Percentiles rank a stretch among this genome's conserved stretches.
Conservation (phyloP, 2,113 vertebrate species). For the Ancistrus triradiatus region DNA sequence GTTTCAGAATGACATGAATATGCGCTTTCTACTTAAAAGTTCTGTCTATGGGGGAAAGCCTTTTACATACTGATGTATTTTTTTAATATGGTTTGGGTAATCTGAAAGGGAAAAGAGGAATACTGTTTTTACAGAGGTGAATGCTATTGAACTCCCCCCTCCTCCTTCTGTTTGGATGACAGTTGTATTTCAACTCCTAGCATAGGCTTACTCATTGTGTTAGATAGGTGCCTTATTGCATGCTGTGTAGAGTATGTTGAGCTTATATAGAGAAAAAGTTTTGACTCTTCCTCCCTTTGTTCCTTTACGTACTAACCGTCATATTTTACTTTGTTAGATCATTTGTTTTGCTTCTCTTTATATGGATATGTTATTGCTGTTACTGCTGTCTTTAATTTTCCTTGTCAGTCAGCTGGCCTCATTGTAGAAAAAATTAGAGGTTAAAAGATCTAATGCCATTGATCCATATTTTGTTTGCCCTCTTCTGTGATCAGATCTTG, state of each 20-base stretch:
- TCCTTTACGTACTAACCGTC: slow-evolving; percentile 67
- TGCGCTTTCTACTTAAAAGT: slow-evolving; percentile 66
- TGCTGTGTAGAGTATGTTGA: slow-evolving; percentile 75
- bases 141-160: slow-evolving; percentile 64
- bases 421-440: slow-evolving; percentile 56
- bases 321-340: slow-evolving; percentile 69
- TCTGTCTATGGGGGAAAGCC: slow-evolving; percentile 65
- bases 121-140: slow-evolving; percentile 71
- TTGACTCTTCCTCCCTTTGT: slow-evolving; percentile 63
- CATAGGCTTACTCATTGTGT: slow-evolving; percentile 77
- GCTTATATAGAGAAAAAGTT: slow-evolving; percentile 63
- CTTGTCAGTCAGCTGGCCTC: slow-evolving; percentile 61
- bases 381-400: slow-evolving; percentile 66
- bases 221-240: slow-evolving; percentile 82
- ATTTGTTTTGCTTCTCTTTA: slow-evolving; percentile 65
- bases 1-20: slow-evolving; percentile 57
- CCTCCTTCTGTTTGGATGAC: slow-evolving; percentile 55
- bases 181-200: slow-evolving; percentile 72
- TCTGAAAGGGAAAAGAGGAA: slow-evolving; percentile 69
- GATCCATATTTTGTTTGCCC: slow-evolving; percentile 63
- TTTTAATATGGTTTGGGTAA: slow-evolving; percentile 72
- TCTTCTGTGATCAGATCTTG: slow-evolving; percentile 63
- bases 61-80: slow-evolving; percentile 77
- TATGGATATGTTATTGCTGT: slow-evolving; percentile 72
- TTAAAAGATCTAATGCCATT: slow-evolving; percentile 53